Evolutionary conservation across 2,888 invertebrate species (phyloP), one percentile per base, ranked within the genome.

Genomic region (Heliothis peltigera): DNA sequence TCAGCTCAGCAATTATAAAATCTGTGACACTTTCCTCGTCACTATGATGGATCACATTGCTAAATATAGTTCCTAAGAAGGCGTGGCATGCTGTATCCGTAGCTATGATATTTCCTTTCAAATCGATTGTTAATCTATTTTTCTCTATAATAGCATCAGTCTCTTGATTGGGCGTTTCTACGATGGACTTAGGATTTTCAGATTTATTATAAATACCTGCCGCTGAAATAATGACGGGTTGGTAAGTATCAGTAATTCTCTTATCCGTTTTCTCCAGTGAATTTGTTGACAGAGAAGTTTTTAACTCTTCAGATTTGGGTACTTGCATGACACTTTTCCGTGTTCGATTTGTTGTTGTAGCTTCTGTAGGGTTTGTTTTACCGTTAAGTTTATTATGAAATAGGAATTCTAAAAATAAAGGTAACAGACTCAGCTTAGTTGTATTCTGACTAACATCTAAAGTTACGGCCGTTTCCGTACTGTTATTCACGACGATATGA

Each of bases 81-180:
- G 94, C 92, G 78, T 95, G 95, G 42, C 95, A 95, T 1, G 89
- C 71, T 42, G 85, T 89, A 74, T 86, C 80, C 18, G 93, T 91
- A 22, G 92, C 92, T 58, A 95, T 84, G 57, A 95, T 85, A 81
- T 92, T 89, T 12, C 94, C 95, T 77, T 90, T 91, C 61, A 94
- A 84, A 84, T 94, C 94, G 57, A 95, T 86, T 2, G 88, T 89
- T 39, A 92, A 74, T 54, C 82, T 75, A 55, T 80, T 80, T 54
- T 76, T 62, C 39, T 77, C 70, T 28, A 74, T 60, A 65, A 59
- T 64, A 22, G 76, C 67, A 21, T 82, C 44, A 57, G 59, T 53
- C n/a, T 63, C 49, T 64, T 52, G 51, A 43, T 57, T 58, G 19
- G 55, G 46, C 21, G 8, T 46, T 25, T 42, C 28, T 48, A 39